These are phyloP conservation scores for Cephalophus harveyi DNA, from an alignment of 2,113 vertebrate genomes.

Conservation along the genomic window DNA sequence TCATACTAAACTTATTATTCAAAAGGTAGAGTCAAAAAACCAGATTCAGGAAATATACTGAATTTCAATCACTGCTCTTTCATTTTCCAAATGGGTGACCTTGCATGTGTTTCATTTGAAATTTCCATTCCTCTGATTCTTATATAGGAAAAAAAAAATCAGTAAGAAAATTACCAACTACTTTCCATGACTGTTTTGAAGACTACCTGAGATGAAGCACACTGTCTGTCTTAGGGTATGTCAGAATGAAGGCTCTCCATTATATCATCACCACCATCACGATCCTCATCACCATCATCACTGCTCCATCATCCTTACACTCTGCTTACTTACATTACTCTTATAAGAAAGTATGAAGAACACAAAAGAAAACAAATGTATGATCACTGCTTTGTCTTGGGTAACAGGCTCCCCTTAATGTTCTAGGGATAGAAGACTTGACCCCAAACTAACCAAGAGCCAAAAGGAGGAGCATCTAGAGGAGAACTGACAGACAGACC, in stretches of 20 bases:
- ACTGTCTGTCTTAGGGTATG: background rate
- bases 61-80: background rate
- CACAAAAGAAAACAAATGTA: background rate
- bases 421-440: background rate
- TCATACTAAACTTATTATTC: background rate
- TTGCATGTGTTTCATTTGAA: background rate
- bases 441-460: background rate
- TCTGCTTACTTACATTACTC: background rate
- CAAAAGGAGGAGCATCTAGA: background rate
- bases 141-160: background rate
- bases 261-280: background rate
- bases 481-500: background rate
- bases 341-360: background rate
- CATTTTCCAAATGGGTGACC: background rate
- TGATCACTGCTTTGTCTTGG: background rate
- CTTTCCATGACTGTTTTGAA: background rate
- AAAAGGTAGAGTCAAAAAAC: background rate
- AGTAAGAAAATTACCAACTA: background rate
- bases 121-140: background rate
- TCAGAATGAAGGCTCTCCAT: background rate
- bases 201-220: background rate
- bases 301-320: background rate
- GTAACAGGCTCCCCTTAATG: background rate
- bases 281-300: background rate
- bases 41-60: background rate